Percentiles rank a stretch among this genome's conserved stretches.
These are phyloP conservation scores for Microplitis deprimator DNA, from an alignment of 2,888 invertebrate species.

Conservation along the genomic window DNA sequence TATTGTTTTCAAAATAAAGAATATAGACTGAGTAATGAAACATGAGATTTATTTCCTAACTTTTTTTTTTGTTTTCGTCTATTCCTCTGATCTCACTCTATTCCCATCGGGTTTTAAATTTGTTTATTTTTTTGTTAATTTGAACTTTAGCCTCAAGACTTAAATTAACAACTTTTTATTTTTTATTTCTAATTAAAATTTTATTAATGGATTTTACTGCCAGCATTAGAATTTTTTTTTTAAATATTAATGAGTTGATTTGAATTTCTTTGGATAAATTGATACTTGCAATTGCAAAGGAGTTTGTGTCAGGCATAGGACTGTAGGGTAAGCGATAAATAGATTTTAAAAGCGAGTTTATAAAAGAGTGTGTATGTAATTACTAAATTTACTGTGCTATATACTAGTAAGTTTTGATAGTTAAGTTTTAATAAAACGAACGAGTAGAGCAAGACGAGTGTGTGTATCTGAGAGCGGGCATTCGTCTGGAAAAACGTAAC, in stretches of 20 bases:
- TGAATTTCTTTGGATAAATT: neutral
- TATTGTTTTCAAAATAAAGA: conserved; percentile 42
- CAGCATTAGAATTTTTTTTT: neutral
- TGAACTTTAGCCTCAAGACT: neutral
- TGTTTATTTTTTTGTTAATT: conserved; percentile 15
- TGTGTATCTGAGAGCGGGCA: conserved; percentile 64
- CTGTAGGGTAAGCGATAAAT: neutral
- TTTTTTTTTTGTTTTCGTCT: neutral
- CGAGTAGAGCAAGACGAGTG: conserved; percentile 61
- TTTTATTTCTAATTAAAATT: no score
- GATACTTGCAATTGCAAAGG: neutral
- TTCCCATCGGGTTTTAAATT: neutral
- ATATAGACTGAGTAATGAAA: conserved; percentile 36
- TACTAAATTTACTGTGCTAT: neutral
- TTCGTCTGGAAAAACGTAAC: conserved; percentile 71
- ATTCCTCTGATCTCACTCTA: neutral
- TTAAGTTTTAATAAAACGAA: conserved; percentile 60
- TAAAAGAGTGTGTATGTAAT: neutral
- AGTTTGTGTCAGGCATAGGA: neutral
- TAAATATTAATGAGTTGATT: neutral
- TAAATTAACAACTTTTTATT: neutral
- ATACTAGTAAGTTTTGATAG: conserved; percentile 65
- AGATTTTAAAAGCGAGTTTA: neutral
- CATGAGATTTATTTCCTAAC: conserved; percentile 34
- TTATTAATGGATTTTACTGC: no score